A percentile compares a stretch with the other conserved stretches of the same genome.
phyloP scores from a whole-genome alignment of 1,140 invertebrate species.

The Lamellibrachia luymesi region DNA sequence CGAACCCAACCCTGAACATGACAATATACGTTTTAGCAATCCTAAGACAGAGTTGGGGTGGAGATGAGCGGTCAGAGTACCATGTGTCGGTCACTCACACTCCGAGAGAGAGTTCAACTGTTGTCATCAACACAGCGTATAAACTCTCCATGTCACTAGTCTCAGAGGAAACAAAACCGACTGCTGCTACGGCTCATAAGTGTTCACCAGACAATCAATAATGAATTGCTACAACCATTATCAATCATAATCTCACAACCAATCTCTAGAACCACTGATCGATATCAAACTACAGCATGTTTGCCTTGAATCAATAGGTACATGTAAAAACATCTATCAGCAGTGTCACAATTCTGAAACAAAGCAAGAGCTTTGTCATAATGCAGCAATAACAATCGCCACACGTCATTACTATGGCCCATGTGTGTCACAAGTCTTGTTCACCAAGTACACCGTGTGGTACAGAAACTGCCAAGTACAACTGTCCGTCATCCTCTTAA shows the following conservation, averaged over 20 bases:
- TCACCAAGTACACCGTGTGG: not conserved
- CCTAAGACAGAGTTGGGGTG: not conserved
- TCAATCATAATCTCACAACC: not conserved
- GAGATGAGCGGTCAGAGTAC: not conserved
- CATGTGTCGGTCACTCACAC: not conserved
- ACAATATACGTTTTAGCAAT: not conserved
- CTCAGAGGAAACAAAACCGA: too few relatives aligned
- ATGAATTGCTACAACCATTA: not conserved
- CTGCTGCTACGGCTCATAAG: not conserved
- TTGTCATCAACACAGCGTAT: not conserved
- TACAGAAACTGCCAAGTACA: too few relatives aligned
- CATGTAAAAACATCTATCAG: not conserved
- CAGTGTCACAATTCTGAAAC: not conserved
- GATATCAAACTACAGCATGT: not conserved
- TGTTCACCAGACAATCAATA: not conserved
- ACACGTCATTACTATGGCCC: not conserved
- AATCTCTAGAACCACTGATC: not conserved
- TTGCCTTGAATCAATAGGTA: not conserved
- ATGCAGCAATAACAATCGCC: not conserved
- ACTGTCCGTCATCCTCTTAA: too few relatives aligned
- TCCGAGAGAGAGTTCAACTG: slow-evolving; percentile 7
- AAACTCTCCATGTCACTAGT: not conserved
- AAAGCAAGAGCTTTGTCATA: not conserved
- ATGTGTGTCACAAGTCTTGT: not conserved
- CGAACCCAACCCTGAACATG: too few relatives aligned